A percentile compares a stretch with the other conserved stretches of the same genome.
Evolutionary conservation across 2,113 vertebrate genomes (phyloP).

Genomic region (Dipodomys stephensi): DNA sequence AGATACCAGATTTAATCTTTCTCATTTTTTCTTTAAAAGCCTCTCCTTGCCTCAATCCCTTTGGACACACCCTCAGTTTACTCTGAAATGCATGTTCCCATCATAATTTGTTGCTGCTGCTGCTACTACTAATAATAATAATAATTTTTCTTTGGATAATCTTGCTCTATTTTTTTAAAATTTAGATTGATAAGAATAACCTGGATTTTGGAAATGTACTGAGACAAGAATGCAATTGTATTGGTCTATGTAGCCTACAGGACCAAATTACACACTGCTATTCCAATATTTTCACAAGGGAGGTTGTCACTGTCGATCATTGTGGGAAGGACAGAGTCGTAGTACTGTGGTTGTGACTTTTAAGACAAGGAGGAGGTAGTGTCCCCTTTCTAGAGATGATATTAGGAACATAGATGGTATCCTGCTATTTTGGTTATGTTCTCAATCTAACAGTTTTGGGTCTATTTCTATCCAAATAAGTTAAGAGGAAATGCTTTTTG

Average conservation of each 20-base stretch:
- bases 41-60: not conserved
- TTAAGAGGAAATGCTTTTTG: too few species aligned
- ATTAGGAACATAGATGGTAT: not conserved
- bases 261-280: not conserved
- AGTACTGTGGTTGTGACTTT: not conserved
- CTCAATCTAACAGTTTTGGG: not conserved
- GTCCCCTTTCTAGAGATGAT: not conserved
- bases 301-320: not conserved
- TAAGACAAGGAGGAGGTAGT: not conserved
- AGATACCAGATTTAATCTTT: not conserved
- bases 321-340: not conserved
- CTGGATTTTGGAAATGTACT: not conserved
- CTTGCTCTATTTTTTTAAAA: not conserved
- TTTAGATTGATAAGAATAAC: not conserved
- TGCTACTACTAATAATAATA: too few species aligned
- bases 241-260: too few species aligned
- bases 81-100: not conserved
- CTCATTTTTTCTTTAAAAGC: not conserved
- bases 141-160: not conserved
- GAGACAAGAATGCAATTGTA: not conserved
- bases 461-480: not conserved
- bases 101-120: too few species aligned
- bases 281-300: not conserved
- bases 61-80: not conserved
- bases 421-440: slow-evolving; percentile 36